A percentile compares a stretch with the other conserved stretches of the same genome.
These are phyloP conservation scores for Catocala sponsa DNA, from an alignment of 2,888 invertebrate species.

Conservation along the genomic window DNA sequence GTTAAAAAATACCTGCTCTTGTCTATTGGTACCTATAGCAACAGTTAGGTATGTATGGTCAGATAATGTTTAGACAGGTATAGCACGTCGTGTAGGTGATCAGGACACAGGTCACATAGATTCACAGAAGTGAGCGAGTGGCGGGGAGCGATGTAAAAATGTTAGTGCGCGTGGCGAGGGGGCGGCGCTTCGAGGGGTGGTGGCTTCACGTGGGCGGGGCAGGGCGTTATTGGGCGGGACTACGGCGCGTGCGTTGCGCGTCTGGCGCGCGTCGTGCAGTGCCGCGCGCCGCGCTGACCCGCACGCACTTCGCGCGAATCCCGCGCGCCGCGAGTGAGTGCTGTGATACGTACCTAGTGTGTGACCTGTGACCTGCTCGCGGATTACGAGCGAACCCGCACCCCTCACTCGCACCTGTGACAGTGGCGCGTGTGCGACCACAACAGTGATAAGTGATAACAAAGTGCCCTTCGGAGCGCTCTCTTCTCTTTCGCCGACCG, in stretches of 20 bases:
- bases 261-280: constrained; percentile 52
- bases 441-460: constrained; percentile 4
- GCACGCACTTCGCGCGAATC: constrained; percentile 29
- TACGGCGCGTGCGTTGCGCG: constrained; percentile 18
- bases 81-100: constrained; percentile 14
- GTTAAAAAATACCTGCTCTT: no score
- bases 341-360: background rate
- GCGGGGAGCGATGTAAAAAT: constrained; percentile 25
- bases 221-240: constrained; percentile 19
- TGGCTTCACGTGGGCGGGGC: constrained; percentile 7
- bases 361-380: constrained; percentile 1
- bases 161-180: constrained; percentile 10
- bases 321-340: constrained; percentile 39
- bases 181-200: constrained; percentile 21
- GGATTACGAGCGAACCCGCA: no score
- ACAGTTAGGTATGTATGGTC: no score
- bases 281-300: constrained; percentile 31
- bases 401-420: no score
- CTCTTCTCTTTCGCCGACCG: background rate
- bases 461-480: background rate
- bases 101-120: constrained; percentile 32
- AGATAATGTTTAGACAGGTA: constrained; percentile 3
- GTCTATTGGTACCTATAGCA: background rate
- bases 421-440: background rate
- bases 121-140: constrained; percentile 24